phyloP scores from a whole-genome alignment of 2,888 invertebrate species.

The Enchytraeus crypticus region DNA sequence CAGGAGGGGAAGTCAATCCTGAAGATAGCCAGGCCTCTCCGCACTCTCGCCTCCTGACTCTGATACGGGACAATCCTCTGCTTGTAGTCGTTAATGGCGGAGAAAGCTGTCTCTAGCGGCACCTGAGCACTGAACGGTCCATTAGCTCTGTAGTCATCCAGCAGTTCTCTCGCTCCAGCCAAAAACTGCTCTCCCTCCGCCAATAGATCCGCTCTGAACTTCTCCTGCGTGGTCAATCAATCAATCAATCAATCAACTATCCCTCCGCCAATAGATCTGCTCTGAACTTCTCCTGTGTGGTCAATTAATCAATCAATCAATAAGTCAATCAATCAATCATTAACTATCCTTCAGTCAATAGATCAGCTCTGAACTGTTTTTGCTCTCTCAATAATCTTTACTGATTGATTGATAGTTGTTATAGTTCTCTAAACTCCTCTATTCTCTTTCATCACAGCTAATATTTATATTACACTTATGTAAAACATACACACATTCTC shows the following conservation, averaged over 20 bases:
- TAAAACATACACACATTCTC: too few relatives aligned
- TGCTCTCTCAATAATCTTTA: too few relatives aligned
- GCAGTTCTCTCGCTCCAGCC: slow-evolving; percentile 60
- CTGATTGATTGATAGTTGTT: too few relatives aligned
- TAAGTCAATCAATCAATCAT: too few relatives aligned
- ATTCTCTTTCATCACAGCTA: too few relatives aligned
- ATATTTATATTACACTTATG: too few relatives aligned
- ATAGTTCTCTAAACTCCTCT: too few relatives aligned
- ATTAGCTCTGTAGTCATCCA: slow-evolving; percentile 61
- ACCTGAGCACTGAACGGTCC: slow-evolving; percentile 48
- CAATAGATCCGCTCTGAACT: background rate
- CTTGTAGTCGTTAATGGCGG: slow-evolving; percentile 35
- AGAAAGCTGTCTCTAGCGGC: slow-evolving; percentile 40
- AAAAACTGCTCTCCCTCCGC: slow-evolving; percentile 60
- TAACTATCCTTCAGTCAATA: too few relatives aligned
- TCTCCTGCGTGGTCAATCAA: too few relatives aligned
- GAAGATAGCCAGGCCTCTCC: slow-evolving; percentile 63
- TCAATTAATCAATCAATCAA: too few relatives aligned
- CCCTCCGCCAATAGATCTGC: slow-evolving; percentile 61
- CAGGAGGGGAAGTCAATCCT: slow-evolving; percentile 65
- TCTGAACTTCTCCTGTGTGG: slow-evolving; percentile 55
- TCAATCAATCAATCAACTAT: too few relatives aligned
- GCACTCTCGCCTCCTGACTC: slow-evolving; percentile 59
- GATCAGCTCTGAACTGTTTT: too few relatives aligned
- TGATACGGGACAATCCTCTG: slow-evolving; percentile 51